Evolutionary conservation across 2,113 vertebrate species (phyloP).

Genomic region (Triplophysa dalaica): DNA sequence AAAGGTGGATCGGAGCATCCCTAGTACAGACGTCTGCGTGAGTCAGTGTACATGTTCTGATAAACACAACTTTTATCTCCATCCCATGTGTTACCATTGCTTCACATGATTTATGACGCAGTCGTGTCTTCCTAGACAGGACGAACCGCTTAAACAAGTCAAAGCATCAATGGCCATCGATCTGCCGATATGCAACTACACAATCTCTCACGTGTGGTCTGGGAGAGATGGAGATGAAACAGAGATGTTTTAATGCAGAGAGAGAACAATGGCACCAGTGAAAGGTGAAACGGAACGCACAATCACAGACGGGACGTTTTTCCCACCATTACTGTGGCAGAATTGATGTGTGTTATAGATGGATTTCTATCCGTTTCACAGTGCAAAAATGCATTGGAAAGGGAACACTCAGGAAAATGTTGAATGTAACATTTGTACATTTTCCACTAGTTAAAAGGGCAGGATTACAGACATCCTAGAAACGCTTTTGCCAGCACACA

Average conservation of each 20-base stretch:
- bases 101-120: background rate
- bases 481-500: no score
- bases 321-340: background rate
- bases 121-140: slow-evolving; percentile 11
- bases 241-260: background rate
- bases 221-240: background rate
- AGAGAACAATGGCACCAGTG: background rate
- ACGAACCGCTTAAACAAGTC: background rate
- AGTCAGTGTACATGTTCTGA: background rate
- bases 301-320: background rate
- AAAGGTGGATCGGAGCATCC: no score
- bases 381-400: background rate
- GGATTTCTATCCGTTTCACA: background rate
- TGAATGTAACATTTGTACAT: no score
- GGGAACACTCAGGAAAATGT: no score
- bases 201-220: slow-evolving; percentile 7
- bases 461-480: no score
- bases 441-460: no score
- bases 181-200: background rate
- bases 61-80: background rate
- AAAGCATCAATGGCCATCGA: background rate
- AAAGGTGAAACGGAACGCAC: background rate
- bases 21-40: background rate
- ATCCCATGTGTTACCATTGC: background rate
- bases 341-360: background rate